Percentiles rank a stretch among this genome's conserved stretches.
Evolutionary conservation across 2,113 vertebrate genomes (phyloP).

Genomic region (Centrocercus urophasianus): DNA sequence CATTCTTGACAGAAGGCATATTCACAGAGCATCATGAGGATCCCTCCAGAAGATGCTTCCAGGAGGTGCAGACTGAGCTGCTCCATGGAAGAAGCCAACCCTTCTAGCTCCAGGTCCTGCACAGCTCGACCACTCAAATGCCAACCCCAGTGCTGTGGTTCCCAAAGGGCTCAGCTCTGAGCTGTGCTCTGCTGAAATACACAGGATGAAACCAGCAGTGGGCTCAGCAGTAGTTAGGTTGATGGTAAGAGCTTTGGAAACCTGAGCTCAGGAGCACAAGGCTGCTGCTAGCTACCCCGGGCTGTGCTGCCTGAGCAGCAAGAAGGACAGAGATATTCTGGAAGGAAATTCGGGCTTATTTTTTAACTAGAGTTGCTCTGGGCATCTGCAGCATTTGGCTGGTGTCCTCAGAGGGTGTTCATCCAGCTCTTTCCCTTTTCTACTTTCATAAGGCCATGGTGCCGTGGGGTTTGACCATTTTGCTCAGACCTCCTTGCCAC

Average conservation of each 20-base stretch:
- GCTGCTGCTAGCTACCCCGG: not conserved
- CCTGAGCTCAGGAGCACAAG: not conserved
- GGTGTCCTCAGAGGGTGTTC: not conserved
- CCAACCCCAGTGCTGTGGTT: not conserved
- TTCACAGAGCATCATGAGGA: not conserved
- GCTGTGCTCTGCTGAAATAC: not conserved
- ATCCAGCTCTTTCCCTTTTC: not conserved
- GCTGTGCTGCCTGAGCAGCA: accelerated
- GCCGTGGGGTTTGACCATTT: not conserved
- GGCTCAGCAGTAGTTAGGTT: not conserved
- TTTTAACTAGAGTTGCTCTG: not conserved
- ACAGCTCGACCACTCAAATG: not conserved
- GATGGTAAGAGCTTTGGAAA: not conserved
- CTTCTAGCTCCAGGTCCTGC: not conserved
- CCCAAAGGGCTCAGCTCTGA: not conserved
- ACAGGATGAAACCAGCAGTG: not conserved
- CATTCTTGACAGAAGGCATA: not conserved
- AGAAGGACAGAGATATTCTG: not conserved
- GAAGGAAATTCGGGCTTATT: not conserved
- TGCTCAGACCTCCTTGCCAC: not conserved
- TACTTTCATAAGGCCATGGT: not conserved
- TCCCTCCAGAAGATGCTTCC: not conserved
- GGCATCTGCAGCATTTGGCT: not conserved
- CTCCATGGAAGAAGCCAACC: not conserved
- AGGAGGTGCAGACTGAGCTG: not conserved